phyloP scores from a whole-genome alignment of 2,888 invertebrate species.

The Podotricha telesiphe region DNA sequence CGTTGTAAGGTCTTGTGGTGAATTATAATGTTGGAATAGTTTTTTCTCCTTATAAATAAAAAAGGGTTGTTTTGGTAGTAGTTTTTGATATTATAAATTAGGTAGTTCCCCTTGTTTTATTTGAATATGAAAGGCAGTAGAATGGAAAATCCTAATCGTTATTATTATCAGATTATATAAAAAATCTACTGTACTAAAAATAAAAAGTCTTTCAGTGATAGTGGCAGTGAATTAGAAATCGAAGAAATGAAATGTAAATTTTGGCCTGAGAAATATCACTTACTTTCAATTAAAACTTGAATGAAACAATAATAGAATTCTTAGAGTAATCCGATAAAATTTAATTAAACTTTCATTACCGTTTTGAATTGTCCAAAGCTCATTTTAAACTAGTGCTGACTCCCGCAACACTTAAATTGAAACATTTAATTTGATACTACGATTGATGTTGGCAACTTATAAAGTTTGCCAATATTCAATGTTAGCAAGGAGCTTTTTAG shows the following conservation, averaged over 20 bases:
- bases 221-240: background rate
- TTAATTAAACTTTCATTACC: constrained; percentile 20
- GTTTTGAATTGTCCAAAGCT: constrained; percentile 17
- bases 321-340: constrained; percentile 5
- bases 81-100: background rate
- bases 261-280: background rate
- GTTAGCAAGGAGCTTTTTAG: constrained; percentile 12
- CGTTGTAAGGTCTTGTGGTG: constrained; percentile 1
- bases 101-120: too few species aligned
- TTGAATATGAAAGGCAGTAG: too few species aligned
- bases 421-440: constrained; percentile 17
- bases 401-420: constrained; percentile 13
- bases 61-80: background rate
- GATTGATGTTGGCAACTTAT: constrained; percentile 12
- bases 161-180: background rate
- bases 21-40: constrained; percentile 6
- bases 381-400: constrained; percentile 21
- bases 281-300: background rate
- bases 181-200: too few species aligned
- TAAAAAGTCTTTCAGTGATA: too few species aligned
- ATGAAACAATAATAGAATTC: constrained; percentile 16
- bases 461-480: constrained; percentile 13
- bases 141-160: background rate
- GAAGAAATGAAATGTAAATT: background rate
- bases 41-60: background rate